Evolutionary conservation across 1,140 invertebrate species (phyloP).

Genomic region (Heliconius melpomene): DNA sequence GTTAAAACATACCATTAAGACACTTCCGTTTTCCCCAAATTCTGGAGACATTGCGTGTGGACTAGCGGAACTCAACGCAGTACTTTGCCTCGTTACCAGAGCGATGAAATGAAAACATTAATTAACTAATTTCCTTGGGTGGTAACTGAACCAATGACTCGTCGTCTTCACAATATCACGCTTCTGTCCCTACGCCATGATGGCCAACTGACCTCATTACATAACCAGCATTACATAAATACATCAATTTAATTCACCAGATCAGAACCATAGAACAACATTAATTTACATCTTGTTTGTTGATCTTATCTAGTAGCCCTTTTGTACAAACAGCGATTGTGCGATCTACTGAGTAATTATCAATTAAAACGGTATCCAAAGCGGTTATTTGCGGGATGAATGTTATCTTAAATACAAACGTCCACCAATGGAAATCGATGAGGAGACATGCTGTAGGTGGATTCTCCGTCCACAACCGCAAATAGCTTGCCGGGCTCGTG

Average conservation of each 20-base stretch:
- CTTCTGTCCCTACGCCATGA: neutral
- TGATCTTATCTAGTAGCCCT: constrained; percentile 40
- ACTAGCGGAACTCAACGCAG: no score
- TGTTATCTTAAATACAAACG: constrained; percentile 35
- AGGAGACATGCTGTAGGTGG: constrained; percentile 34
- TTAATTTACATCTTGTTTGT: constrained; percentile 30
- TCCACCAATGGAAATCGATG: constrained; percentile 34
- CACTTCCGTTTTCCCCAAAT: no score
- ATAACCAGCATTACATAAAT: constrained; percentile 21
- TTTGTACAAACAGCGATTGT: constrained; percentile 33
- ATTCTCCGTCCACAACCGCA: constrained; percentile 34
- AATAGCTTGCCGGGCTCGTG: constrained; percentile 44
- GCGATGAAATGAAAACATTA: no score
- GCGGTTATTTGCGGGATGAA: constrained; percentile 34
- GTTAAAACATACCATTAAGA: no score
- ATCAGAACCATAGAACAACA: constrained; percentile 28
- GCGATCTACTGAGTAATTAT: constrained; percentile 30
- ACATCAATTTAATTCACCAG: constrained; percentile 29
- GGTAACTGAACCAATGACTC: neutral
- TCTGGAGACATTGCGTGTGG: no score
- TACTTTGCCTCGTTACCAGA: no score
- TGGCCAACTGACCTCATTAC: no score
- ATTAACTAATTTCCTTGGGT: no score
- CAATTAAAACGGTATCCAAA: constrained; percentile 32
- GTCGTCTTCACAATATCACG: neutral